phyloP scores from a whole-genome alignment of 2,797 vertebrate genomes.

The Chaetophractus vellerosus region DNA sequence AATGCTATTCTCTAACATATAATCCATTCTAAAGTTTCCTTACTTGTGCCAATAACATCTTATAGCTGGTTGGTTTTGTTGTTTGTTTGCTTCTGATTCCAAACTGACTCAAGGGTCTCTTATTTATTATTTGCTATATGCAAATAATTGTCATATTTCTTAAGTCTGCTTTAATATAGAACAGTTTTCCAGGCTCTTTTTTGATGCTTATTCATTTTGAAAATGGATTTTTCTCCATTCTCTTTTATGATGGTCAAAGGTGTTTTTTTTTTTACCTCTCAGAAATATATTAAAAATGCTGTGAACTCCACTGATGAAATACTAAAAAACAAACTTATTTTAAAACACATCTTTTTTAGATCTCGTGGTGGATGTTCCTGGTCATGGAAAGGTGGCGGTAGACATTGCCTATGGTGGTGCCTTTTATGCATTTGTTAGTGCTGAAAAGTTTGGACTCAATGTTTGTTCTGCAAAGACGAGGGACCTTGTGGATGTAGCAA shows the following conservation, averaged over 20 bases:
- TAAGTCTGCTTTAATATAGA: too few species aligned
- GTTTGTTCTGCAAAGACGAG: constrained; percentile 92
- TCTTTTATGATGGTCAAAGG: background rate
- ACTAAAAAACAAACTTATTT: constrained; percentile 44
- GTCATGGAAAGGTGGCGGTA: constrained; percentile 91
- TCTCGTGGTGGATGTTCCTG: constrained; percentile 91
- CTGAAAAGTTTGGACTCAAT: constrained; percentile 93
- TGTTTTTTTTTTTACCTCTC: background rate
- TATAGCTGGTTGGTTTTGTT: too few species aligned
- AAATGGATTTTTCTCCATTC: constrained; percentile 38
- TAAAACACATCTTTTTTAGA: constrained; percentile 88
- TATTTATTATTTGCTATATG: too few species aligned
- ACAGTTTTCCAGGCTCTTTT: too few species aligned
- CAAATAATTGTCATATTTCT: too few species aligned
- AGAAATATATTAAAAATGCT: background rate
- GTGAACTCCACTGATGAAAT: constrained; percentile 28
- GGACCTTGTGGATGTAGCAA: constrained; percentile 94
- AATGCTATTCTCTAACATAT: too few species aligned
- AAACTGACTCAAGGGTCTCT: too few species aligned
- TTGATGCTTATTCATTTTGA: background rate
- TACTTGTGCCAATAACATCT: too few species aligned
- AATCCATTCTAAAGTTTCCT: too few species aligned
- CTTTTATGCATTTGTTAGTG: constrained; percentile 95
- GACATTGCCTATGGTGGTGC: constrained; percentile 96
- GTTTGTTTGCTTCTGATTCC: too few species aligned